Evolutionary conservation across 2,113 vertebrate species (phyloP), one percentile per base, ranked within the genome.

Genomic region (Psilopsiagon aymara): DNA sequence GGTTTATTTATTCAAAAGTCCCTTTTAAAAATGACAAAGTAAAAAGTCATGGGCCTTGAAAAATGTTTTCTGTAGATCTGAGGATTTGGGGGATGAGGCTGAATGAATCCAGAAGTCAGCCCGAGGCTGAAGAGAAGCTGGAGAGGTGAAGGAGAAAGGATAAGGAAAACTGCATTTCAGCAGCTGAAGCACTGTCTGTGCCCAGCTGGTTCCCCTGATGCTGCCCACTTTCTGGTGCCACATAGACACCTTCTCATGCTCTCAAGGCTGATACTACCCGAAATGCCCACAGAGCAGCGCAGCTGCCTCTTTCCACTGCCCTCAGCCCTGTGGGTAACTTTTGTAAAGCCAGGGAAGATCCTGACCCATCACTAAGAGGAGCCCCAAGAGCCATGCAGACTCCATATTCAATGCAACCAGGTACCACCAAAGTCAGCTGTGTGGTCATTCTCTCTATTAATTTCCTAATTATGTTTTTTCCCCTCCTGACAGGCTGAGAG

Each of bases 151-250:
- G 71, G 49, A 79, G 33, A 70, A 62, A 63, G n/a, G n/a, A 31
- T 51, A 46, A 71, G 33, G 59, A 86, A 83, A 91, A 74, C 27
- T 37, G 35, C 44, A 86, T 27, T 35, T 80, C n/a, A 62, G 78
- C 0, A 4, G 21, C 11, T 79, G 52, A 86, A 79, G 43, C 13
- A 17, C 64, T 73, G 13, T 66, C 39, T 2, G 0, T n/a, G 82
- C 7, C 6, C n/a, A 43, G 15, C 24, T 64, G 74, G n/a, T 2
- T 73, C 9, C 18, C 5, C 18, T 0, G 0, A 1, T 68, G 47
- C 39, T 75, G 43, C 24, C 46, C 1, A 0, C 28, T 66, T 1
- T 2, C 8, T 52, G 19, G 14, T 68, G 16, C 6, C n/a, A 11
- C 0, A 1, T 3, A 41, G 15, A 44, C 27, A 78, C 7, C 3